phyloP scores from a whole-genome alignment of 2,113 vertebrate species.

The Rhinolophus sinicus region DNA sequence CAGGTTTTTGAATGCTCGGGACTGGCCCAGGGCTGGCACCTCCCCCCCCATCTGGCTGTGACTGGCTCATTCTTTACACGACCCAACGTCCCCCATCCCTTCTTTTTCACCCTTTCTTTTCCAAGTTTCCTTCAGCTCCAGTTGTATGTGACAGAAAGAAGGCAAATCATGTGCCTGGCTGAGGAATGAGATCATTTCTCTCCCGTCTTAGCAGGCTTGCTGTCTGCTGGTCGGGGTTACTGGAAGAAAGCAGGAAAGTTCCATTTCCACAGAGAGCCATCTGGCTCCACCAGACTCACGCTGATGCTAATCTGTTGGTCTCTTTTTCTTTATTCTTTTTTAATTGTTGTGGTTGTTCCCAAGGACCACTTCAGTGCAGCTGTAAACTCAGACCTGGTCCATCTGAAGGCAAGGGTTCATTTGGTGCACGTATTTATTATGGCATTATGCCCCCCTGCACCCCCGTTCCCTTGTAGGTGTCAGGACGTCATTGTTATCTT shows the following conservation, averaged over 20 bases:
- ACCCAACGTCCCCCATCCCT: not conserved
- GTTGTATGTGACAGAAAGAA: constrained; percentile 56
- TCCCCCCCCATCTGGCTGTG: not conserved
- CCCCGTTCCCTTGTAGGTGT: constrained; percentile 81
- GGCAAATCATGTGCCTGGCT: not conserved
- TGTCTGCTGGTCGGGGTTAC: constrained; percentile 77
- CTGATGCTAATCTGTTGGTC: constrained; percentile 85
- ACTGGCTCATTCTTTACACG: constrained; percentile 49
- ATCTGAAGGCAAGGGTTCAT: constrained; percentile 74
- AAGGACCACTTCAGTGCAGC: constrained; percentile 84
- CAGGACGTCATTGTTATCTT: constrained; percentile 84
- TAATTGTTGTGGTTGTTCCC: constrained; percentile 68
- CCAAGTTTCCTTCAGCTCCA: constrained; percentile 70
- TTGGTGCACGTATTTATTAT: constrained; percentile 80
- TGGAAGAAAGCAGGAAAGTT: constrained; percentile 80
- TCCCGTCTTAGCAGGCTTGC: constrained; percentile 75
- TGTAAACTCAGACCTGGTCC: constrained; percentile 83
- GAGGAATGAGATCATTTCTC: constrained; percentile 83
- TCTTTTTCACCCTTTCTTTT: constrained; percentile 30
- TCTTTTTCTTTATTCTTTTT: constrained; percentile 77
- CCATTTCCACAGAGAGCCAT: constrained; percentile 83
- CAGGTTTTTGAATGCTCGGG: accelerated
- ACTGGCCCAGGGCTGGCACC: not conserved
- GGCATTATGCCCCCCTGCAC: constrained; percentile 56
- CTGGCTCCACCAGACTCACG: constrained; percentile 84